Percentiles rank a stretch among this genome's conserved stretches.
These are phyloP conservation scores for Charanyca ferruginea DNA, from an alignment of 2,888 invertebrate species.

Conservation along the genomic window DNA sequence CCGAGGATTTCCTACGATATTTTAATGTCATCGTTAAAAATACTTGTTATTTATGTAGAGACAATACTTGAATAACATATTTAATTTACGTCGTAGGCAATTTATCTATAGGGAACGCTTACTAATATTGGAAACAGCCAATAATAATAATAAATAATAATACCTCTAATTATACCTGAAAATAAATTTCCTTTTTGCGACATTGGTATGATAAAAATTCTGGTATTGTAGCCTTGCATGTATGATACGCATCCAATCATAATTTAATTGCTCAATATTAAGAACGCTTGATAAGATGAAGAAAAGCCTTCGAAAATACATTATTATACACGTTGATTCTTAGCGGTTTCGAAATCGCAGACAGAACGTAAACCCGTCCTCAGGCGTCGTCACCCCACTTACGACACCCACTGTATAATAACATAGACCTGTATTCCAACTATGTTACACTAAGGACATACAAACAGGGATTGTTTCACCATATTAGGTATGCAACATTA, in stretches of 20 bases:
- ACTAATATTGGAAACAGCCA: neutral
- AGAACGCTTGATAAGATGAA: constrained; percentile 32
- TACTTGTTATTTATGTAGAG: neutral
- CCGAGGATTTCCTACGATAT: constrained; percentile 26
- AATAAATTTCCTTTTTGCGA: constrained; percentile 3
- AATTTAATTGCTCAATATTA: constrained; percentile 32
- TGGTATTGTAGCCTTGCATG: constrained; percentile 10
- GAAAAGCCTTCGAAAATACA: constrained; percentile 61
- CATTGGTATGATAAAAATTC: constrained; percentile 5
- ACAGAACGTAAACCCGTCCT: constrained; percentile 69
- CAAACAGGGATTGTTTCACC: constrained; percentile 39
- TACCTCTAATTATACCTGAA: neutral
- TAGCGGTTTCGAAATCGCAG: constrained; percentile 71
- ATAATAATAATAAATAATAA: no score
- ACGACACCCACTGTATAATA: constrained; percentile 67
- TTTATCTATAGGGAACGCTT: neutral
- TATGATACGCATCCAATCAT: constrained; percentile 13
- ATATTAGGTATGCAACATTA: constrained; percentile 13
- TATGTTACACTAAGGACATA: constrained; percentile 48
- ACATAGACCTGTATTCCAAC: constrained; percentile 64
- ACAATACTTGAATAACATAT: constrained; percentile 1
- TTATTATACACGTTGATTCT: constrained; percentile 58
- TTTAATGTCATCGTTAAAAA: constrained; percentile 46
- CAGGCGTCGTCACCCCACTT: constrained; percentile 66
- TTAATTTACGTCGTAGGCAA: no score